Evolutionary conservation across 2,113 vertebrate species (phyloP), one percentile per base, ranked within the genome.

Genomic region (Amphilophus citrinellus): DNA sequence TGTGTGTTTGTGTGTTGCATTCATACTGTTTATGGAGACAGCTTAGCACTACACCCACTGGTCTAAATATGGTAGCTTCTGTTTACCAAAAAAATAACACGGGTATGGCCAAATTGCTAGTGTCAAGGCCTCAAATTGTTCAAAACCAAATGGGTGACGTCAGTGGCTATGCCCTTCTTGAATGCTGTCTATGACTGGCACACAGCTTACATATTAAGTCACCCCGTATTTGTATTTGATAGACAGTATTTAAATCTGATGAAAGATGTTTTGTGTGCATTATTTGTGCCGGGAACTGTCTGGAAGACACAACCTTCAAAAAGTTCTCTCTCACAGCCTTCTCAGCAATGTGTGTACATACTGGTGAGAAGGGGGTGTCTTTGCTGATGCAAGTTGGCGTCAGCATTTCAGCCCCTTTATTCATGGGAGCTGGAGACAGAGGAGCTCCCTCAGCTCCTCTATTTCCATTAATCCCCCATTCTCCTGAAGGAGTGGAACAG

Each of bases 401-500:
- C 91, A 93, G 91, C 65, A 3, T 86, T 93, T 90, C 87, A 89
- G 39, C 62, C 30, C 68, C 35, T 83, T 83, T 83, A 87, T 89
- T 77, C 79, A 83, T 42, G n/a, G 61, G 14, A 60, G 18, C 27
- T 77, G 79, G 68, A 92, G 60, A 87, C 82, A 76, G 76, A 89
- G 76, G 50, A 86, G 78, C 81, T 91, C 86, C 84, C 88, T 87
- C 61, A 84, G 62, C 87, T 89, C 86, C 85, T 89, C 82, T 80
- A 20, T 89, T 89, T 89, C 90, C 89, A 93, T 92, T 90, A 86
- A 90, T 89, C 84, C 77, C 75, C 76, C 81, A 80, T 84, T 88
- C 61, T 90, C 73, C 84, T 83, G 61, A 86, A 91, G 83, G 82
- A 93, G 85, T 83, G 83, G 82, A 95, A 88, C 91, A 93, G 91